These are phyloP conservation scores for Ceratina japonica DNA, from an alignment of 1,140 invertebrate species.

Conservation along the genomic window DNA sequence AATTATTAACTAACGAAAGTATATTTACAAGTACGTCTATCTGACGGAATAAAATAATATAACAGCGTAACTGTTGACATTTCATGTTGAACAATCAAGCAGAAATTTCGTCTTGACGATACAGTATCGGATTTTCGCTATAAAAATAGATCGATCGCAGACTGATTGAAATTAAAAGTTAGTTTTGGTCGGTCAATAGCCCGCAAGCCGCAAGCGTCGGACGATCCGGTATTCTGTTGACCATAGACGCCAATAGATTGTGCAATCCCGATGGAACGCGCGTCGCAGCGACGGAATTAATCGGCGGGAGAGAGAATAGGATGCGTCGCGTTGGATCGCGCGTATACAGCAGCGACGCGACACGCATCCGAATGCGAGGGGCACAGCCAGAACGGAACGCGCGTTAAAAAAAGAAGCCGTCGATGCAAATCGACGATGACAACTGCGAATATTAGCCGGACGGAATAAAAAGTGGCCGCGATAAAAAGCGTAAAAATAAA, in stretches of 20 bases:
- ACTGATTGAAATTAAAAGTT: neutral
- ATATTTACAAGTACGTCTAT: no score
- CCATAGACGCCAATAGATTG: conserved; percentile 18
- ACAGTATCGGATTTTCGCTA: no score
- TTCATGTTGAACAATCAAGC: no score
- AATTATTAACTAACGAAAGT: no score
- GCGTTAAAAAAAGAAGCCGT: conserved; percentile 11
- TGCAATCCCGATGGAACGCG: conserved; percentile 6
- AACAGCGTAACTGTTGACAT: no score
- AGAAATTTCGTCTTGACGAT: no score
- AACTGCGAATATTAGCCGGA: neutral
- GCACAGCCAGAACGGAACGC: no score
- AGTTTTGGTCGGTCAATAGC: neutral
- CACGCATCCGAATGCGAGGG: conserved; percentile 33
- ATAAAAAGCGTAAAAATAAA: conserved; percentile 1
- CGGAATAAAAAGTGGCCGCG: neutral
- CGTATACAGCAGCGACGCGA: conserved; percentile 16
- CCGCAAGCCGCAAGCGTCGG: neutral
- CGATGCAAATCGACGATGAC: conserved; percentile 13
- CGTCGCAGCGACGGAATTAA: neutral
- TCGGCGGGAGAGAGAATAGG: neutral
- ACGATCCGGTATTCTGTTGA: conserved; percentile 38
- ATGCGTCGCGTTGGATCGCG: conserved; percentile 1
- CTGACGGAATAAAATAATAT: no score
- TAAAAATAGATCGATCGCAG: no score